Percentiles rank a stretch among this genome's conserved stretches.
phyloP scores from a whole-genome alignment of 2,888 invertebrate species.

The Falcaria lacertinaria region DNA sequence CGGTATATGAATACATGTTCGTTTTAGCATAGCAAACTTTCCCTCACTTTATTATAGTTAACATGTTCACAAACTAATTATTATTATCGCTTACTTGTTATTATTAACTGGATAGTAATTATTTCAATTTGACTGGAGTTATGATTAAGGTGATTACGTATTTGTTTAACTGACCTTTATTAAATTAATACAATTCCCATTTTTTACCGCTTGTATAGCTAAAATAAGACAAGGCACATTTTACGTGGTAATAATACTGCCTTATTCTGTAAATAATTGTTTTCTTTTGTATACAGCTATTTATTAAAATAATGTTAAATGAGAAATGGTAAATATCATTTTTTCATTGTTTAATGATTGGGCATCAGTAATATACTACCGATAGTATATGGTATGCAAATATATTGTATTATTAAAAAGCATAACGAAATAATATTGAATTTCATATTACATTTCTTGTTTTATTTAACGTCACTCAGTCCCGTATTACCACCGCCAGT shows the following conservation, averaged over 20 bases:
- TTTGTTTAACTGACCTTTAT: slow-evolving; percentile 60
- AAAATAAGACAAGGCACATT: slow-evolving; percentile 71
- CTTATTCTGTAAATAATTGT: slow-evolving; percentile 80
- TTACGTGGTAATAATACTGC: slow-evolving; percentile 77
- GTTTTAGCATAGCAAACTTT: slow-evolving; percentile 40
- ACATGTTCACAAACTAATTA: slow-evolving; percentile 77
- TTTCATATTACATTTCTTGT: slow-evolving; percentile 71
- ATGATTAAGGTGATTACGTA: slow-evolving; percentile 52
- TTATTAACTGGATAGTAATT: slow-evolving; percentile 73
- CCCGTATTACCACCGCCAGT: too few relatives aligned
- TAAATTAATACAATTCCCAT: slow-evolving; percentile 63
- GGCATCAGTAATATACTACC: slow-evolving; percentile 77
- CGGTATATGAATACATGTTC: slow-evolving; percentile 35
- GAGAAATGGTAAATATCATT: slow-evolving; percentile 74
- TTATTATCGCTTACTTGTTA: slow-evolving; percentile 65
- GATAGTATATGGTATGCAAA: slow-evolving; percentile 77
- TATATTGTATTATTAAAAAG: slow-evolving; percentile 79
- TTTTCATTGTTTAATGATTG: slow-evolving; percentile 77
- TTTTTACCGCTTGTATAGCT: slow-evolving; percentile 78
- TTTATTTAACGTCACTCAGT: too few relatives aligned
- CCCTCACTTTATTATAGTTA: slow-evolving; percentile 44
- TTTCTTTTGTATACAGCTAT: slow-evolving; percentile 79
- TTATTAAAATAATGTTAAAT: slow-evolving; percentile 78
- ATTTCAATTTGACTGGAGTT: slow-evolving; percentile 71
- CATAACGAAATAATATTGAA: slow-evolving; percentile 80